A percentile compares a stretch with the other conserved stretches of the same genome.
Evolutionary conservation across 2,113 vertebrate genomes (phyloP).

Genomic region (Tragelaphus imberbis): DNA sequence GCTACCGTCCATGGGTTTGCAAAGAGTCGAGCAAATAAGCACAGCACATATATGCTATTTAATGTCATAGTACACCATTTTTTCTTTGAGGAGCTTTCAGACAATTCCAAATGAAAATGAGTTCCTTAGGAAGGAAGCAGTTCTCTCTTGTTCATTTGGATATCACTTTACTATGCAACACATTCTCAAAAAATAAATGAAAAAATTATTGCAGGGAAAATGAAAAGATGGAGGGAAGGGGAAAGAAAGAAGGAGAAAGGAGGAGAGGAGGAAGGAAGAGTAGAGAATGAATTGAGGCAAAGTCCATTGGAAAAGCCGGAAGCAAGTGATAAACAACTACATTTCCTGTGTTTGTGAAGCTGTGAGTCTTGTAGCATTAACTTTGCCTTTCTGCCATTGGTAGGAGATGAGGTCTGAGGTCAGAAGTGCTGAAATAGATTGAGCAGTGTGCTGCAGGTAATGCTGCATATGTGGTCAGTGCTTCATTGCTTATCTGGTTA

Average conservation of each 20-base stretch:
- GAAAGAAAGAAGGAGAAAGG: neutral
- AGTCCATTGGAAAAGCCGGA: neutral
- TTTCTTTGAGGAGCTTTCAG: neutral
- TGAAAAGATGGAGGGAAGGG: neutral
- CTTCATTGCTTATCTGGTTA: neutral
- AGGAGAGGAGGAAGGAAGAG: neutral
- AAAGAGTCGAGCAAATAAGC: neutral
- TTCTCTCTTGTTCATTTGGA: neutral
- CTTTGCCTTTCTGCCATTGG: neutral
- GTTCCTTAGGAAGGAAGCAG: neutral
- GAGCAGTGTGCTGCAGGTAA: neutral
- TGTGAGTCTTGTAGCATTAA: neutral
- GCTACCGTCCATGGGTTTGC: accelerated
- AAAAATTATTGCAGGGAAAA: neutral
- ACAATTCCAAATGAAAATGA: neutral
- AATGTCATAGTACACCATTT: neutral
- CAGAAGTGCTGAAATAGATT: neutral
- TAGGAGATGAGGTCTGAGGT: neutral
- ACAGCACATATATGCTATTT: neutral
- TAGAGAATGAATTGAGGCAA: neutral
- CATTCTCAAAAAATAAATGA: neutral
- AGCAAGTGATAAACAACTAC: neutral
- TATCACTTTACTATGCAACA: neutral
- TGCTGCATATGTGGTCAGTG: neutral
- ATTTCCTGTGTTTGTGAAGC: neutral